Conservation (phyloP, 1,140 invertebrate genomes). For the Augochlora pura region DNA sequence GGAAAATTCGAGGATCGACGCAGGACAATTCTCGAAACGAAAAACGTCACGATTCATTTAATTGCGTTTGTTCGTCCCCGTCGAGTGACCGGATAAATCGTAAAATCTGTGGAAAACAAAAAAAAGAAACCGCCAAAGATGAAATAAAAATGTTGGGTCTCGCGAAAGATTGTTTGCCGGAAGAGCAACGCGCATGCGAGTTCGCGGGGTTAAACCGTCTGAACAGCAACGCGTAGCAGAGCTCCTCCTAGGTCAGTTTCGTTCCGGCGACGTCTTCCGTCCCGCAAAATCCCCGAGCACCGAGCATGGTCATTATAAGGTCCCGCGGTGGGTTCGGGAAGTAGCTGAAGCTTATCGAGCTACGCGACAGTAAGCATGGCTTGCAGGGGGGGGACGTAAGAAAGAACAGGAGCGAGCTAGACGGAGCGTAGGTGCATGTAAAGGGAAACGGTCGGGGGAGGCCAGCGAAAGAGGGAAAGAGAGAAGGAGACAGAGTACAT, state of each 20-base stretch:
- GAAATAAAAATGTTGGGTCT: no score
- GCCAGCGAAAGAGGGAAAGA: background rate
- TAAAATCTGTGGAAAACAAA: no score
- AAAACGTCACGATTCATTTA: no score
- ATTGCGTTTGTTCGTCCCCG: no score
- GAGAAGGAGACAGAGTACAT: conserved; percentile 43
- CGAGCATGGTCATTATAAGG: background rate
- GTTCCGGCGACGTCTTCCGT: background rate
- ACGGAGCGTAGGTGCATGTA: background rate
- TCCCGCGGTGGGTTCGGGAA: background rate
- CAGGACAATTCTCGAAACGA: no score
- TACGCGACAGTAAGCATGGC: background rate
- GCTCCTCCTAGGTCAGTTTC: no score
- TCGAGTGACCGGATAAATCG: no score
- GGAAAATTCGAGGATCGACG: no score
- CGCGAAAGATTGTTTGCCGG: background rate
- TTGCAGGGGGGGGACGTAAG: background rate
- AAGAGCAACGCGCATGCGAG: no score
- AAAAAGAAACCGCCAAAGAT: no score
- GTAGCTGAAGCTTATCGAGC: background rate
- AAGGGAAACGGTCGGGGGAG: background rate
- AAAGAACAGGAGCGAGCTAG: conserved; percentile 22
- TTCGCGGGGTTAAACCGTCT: no score
- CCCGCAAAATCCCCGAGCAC: background rate
- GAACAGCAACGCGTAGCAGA: no score